Percentiles rank a stretch among this genome's conserved stretches.
Evolutionary conservation across 2,797 vertebrate species (phyloP).

Genomic region (Arctocebus calabarensis): DNA sequence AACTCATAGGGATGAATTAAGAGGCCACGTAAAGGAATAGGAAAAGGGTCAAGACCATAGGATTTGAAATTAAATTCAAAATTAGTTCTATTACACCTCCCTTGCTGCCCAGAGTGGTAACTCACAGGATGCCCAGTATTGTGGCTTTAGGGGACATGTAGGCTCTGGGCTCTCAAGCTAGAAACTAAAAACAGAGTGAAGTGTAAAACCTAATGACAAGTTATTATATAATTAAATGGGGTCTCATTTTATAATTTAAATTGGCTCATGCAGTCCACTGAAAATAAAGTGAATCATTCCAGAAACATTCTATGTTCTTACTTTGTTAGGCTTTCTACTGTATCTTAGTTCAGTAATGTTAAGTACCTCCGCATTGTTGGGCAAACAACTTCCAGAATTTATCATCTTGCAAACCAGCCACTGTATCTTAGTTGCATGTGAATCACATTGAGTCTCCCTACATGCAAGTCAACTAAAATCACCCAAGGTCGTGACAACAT

Average conservation of each 20-base stretch:
- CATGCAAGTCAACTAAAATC: background rate
- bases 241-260: background rate
- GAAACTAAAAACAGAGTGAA: background rate
- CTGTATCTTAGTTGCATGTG: background rate
- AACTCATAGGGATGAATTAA: background rate
- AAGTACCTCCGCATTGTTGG: no score
- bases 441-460: background rate
- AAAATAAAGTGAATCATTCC: background rate
- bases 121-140: background rate
- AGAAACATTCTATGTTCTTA: background rate
- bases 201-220: background rate
- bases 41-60: background rate
- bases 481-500: background rate
- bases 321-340: background rate
- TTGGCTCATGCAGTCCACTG: background rate
- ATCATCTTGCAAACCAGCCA: no score
- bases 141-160: no score
- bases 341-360: background rate
- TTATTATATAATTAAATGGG: background rate
- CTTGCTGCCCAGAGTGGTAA: background rate
- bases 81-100: background rate
- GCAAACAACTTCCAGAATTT: no score
- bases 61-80: background rate
- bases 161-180: background rate
- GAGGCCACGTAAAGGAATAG: background rate